Evolutionary conservation across 2,113 vertebrate species (phyloP).

Genomic region (Cebus imitator): DNA sequence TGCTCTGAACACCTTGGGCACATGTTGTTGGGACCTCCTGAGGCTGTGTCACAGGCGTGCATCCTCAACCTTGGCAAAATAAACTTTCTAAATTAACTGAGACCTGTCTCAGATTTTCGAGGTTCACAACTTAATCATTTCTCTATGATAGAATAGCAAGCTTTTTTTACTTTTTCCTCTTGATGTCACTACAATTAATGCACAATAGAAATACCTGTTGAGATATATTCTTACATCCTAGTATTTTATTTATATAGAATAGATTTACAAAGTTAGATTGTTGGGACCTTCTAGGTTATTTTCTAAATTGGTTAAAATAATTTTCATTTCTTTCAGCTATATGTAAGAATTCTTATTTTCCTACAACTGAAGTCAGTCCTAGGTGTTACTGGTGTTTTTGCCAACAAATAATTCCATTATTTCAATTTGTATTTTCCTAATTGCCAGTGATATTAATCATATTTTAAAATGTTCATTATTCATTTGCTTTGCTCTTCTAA

Average conservation of each 20-base stretch:
- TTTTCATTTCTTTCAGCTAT: background rate
- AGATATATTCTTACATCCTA: background rate
- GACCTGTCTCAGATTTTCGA: too few species aligned
- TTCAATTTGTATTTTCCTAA: background rate
- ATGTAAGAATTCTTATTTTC: background rate
- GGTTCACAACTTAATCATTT: background rate
- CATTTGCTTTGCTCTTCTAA: background rate
- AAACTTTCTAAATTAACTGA: too few species aligned
- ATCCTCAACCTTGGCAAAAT: too few species aligned
- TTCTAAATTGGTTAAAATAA: background rate
- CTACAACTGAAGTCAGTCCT: background rate
- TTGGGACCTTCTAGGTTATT: background rate
- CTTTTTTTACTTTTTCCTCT: background rate
- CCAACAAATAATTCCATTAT: background rate
- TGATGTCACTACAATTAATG: background rate
- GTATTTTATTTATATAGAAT: background rate
- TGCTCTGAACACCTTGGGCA: too few species aligned
- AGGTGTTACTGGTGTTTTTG: background rate
- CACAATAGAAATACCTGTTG: background rate
- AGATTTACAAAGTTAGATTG: background rate
- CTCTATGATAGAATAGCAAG: background rate
- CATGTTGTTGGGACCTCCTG: too few species aligned
- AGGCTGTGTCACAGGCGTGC: too few species aligned
- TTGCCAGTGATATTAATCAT: background rate
- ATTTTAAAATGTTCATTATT: background rate